Percentiles rank a stretch among this genome's conserved stretches.
Conservation (phyloP, 2,888 invertebrate species). For the Agrotis segetum region DNA sequence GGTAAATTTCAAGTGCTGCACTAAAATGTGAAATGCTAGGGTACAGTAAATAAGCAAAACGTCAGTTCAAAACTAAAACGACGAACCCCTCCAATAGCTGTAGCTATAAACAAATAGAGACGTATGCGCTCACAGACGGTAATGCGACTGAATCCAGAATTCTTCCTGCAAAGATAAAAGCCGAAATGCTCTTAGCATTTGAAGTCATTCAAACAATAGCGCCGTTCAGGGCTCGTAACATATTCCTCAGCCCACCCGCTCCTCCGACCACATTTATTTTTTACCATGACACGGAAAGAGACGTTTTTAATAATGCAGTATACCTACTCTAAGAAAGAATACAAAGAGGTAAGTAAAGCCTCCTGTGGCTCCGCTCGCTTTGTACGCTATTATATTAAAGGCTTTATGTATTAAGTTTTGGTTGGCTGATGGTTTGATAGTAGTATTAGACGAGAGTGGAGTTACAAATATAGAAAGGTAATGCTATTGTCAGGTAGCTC, state of each 20-base stretch:
- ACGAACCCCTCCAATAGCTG: constrained; percentile 24
- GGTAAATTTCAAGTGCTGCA: background rate
- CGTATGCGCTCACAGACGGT: constrained; percentile 41
- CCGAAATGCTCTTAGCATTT: constrained; percentile 68
- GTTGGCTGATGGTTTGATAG: constrained; percentile 74
- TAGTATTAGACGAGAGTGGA: constrained; percentile 61
- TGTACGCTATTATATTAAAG: constrained; percentile 77
- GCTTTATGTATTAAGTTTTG: constrained; percentile 76
- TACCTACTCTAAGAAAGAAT: constrained; percentile 86
- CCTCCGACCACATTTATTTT: constrained; percentile 79
- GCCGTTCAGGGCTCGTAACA: constrained; percentile 72
- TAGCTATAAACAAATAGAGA: constrained; percentile 34
- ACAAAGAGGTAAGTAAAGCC: constrained; percentile 81
- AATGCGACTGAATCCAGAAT: constrained; percentile 68
- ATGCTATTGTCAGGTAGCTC: constrained; percentile 4
- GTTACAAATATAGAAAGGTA: constrained; percentile 9
- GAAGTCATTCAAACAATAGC: constrained; percentile 75
- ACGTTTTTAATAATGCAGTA: constrained; percentile 87
- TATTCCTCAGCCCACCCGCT: constrained; percentile 77
- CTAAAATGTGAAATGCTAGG: background rate
- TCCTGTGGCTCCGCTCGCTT: constrained; percentile 73
- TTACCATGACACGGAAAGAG: constrained; percentile 77
- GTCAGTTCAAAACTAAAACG: constrained; percentile 15
- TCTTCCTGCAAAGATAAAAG: constrained; percentile 74
- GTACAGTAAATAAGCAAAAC: background rate